Percentiles rank a stretch among this genome's conserved stretches.
These are phyloP conservation scores for Xiphophorus couchianus DNA, from an alignment of 2,113 vertebrate genomes.

Conservation along the genomic window DNA sequence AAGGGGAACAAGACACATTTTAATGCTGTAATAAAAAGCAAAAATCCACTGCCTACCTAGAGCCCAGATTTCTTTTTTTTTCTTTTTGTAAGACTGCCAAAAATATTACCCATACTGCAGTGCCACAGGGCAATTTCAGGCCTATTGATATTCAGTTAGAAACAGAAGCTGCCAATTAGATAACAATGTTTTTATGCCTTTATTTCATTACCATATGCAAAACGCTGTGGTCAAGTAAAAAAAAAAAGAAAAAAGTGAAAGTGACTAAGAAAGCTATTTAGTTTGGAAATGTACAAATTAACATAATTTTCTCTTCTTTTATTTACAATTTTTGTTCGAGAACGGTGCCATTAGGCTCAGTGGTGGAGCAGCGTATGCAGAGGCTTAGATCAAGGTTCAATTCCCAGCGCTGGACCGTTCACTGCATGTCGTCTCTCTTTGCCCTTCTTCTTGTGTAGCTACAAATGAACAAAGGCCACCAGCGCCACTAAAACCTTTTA, in stretches of 20 bases:
- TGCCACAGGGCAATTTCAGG: conserved; percentile 26
- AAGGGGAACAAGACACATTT: conserved; percentile 41
- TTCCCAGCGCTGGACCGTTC: no score
- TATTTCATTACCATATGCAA: conserved; percentile 1
- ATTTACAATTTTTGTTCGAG: not conserved
- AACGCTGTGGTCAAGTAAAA: not conserved
- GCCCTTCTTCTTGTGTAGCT: no score
- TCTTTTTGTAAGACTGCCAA: conserved; percentile 18
- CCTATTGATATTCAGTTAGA: conserved; percentile 19
- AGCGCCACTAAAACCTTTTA: no score
- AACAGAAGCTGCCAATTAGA: conserved; percentile 1
- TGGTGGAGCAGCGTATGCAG: no score
- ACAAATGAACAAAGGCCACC: no score
- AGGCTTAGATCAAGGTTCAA: not conserved
- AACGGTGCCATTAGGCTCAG: no score
- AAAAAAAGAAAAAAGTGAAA: not conserved
- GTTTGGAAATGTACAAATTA: not conserved
- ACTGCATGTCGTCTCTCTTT: no score
- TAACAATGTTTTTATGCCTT: conserved; percentile 7
- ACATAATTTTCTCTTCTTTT: not conserved
- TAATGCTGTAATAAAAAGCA: conserved; percentile 44
- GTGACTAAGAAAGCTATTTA: not conserved
- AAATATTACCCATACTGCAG: conserved; percentile 22
- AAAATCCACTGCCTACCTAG: conserved; percentile 37
- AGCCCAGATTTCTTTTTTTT: conserved; percentile 1